Conservation (phyloP, 2,113 vertebrate genomes). For the Eretmochelys imbricata region DNA sequence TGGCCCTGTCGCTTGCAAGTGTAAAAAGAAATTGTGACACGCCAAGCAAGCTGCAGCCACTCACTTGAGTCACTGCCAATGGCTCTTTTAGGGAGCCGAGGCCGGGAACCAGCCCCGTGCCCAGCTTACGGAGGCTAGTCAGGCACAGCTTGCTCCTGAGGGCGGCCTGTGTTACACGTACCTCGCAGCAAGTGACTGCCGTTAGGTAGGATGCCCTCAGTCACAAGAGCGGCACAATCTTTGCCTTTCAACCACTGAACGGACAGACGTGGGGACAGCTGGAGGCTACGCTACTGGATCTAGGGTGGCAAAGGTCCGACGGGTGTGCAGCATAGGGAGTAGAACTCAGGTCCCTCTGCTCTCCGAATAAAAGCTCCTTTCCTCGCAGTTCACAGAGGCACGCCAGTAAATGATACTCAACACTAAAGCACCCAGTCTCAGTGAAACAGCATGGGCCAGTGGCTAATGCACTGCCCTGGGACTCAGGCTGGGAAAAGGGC, state of each 20-base stretch:
- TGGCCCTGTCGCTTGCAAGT: background rate
- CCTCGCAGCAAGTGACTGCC: too few species aligned
- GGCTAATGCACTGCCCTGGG: background rate
- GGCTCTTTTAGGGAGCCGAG: background rate
- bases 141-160: too few species aligned
- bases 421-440: too few species aligned
- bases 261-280: background rate
- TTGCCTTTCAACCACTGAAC: background rate
- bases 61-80: fast-evolving
- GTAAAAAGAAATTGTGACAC: background rate
- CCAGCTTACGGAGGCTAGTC: background rate
- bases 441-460: background rate
- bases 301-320: background rate
- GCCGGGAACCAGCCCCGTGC: background rate
- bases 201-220: fast-evolving
- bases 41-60: fast-evolving
- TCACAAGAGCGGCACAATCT: background rate
- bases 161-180: too few species aligned
- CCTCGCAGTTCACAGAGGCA: too few species aligned
- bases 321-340: background rate
- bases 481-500: background rate
- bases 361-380: background rate
- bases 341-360: fast-evolving
- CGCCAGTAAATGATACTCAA: too few species aligned
- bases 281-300: fast-evolving